These are phyloP conservation scores for Epistrophe grossulariae DNA, from an alignment of 2,888 invertebrate species.

Conservation along the genomic window DNA sequence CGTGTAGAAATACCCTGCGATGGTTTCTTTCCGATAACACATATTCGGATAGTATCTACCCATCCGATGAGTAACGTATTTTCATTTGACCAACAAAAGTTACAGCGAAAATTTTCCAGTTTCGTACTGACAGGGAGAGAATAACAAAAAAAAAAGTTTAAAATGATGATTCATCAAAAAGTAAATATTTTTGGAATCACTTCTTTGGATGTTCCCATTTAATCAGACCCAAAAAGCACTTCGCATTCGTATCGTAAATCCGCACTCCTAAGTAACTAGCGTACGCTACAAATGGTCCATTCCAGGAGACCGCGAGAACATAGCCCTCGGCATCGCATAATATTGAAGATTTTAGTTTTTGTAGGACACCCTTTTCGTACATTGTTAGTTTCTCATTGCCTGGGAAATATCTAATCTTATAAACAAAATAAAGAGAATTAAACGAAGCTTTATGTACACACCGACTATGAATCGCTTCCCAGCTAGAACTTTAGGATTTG, in stretches of 20 bases:
- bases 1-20: constrained; percentile 88
- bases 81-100: constrained; percentile 94
- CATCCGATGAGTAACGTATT: constrained; percentile 95
- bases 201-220: constrained; percentile 88
- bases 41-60: constrained; percentile 96
- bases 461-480: constrained; percentile 94
- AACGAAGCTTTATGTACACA: constrained; percentile 80
- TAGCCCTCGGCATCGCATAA: constrained; percentile 94
- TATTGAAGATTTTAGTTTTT: constrained; percentile 89
- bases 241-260: constrained; percentile 93
- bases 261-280: constrained; percentile 94
- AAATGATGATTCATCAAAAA: background rate
- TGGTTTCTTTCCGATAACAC: constrained; percentile 92
- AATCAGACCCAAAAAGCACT: constrained; percentile 94
- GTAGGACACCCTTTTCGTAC: constrained; percentile 94
- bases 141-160: no score
- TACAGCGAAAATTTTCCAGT: constrained; percentile 89
- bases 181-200: constrained; percentile 56
- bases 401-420: constrained; percentile 76
- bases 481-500: constrained; percentile 90
- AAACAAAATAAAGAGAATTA: constrained; percentile 36
- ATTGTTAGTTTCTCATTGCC: constrained; percentile 93
- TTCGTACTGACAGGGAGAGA: constrained; percentile 76
- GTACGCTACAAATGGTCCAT: constrained; percentile 95
- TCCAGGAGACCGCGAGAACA: constrained; percentile 95